Evolutionary conservation across 1,140 invertebrate genomes (phyloP), one percentile per base, ranked within the genome.

Genomic region (Drosophila auraria): DNA sequence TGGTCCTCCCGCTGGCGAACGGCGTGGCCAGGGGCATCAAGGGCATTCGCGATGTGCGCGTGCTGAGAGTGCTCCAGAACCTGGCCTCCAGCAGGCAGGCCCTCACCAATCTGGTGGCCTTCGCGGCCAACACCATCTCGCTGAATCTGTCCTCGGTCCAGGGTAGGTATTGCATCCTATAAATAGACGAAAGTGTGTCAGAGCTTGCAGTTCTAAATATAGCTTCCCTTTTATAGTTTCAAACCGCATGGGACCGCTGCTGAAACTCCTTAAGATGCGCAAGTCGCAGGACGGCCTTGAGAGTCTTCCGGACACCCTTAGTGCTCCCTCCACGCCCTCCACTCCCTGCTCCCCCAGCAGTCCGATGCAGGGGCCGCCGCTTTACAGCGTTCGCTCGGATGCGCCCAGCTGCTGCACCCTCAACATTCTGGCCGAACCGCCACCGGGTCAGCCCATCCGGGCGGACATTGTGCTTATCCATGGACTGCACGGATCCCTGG

Each of bases 381-480:
- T 69, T 5, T 84, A 70, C 44, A 77, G 42, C 47, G 40, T 72
- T 11, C 70, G 91, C 66, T 61, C 87, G 71, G 58, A 62, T 23
- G 64, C 69, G 9, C 73, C 80, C 60, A 92, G 69, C 70, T 93
- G 92, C 60, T 93, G 94, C 51, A 93, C 92, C 1, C 92, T 94
- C 23, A 81, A 92, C 38, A 92, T 94, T 5, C 70, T 94, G 33
- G 90, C 84, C 27, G 89, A 92, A 49, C 93, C 94, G 17, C 80
- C 93, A n/a, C 61, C 76, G 23, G 92, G 82, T 15, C 77, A 78
- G 20, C 84, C 92, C 8, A 92, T 94, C n/a, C 75, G 78, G 14
- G 94, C 93, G 3, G 95, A 95, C 73, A 93, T 95, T 15, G 93
- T 95, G 5, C 94, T 95, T n/a, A 93, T 95, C 20, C 95, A 95